Conservation (phyloP, 2,888 invertebrate species). For the Proisotoma minuta region DNA sequence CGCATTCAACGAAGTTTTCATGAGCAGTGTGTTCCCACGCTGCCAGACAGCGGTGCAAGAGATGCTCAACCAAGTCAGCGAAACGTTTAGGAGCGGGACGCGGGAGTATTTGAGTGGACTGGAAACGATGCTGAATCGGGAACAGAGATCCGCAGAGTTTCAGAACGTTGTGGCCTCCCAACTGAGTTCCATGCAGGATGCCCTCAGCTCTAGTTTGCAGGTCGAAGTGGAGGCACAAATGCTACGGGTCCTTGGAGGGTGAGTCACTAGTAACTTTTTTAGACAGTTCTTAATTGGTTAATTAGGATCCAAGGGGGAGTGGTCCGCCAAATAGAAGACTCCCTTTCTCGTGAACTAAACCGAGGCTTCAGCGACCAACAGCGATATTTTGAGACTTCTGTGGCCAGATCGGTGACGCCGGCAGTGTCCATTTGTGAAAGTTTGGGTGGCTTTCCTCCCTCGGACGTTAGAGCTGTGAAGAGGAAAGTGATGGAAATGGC, state of each 20-base stretch:
- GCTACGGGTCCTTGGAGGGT: slow-evolving; percentile 40
- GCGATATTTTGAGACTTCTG: slow-evolving; percentile 58
- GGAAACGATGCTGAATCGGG: slow-evolving; percentile 31
- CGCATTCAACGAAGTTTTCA: slow-evolving; percentile 66
- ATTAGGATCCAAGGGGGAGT: slow-evolving; percentile 50
- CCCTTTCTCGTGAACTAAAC: slow-evolving; percentile 53
- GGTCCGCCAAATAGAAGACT: slow-evolving; percentile 51
- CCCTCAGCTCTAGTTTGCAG: slow-evolving; percentile 37
- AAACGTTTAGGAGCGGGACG: slow-evolving; percentile 79
- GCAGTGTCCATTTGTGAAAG: slow-evolving; percentile 54
- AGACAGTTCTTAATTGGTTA: background rate
- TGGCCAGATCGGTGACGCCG: slow-evolving; percentile 69
- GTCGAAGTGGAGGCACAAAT: slow-evolving; percentile 43
- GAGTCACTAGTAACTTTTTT: slow-evolving; percentile 6
- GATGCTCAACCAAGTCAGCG: slow-evolving; percentile 85
- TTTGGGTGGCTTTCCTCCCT: slow-evolving; percentile 7
- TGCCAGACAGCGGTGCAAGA: slow-evolving; percentile 80
- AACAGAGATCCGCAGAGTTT: slow-evolving; percentile 36
- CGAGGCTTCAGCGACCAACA: slow-evolving; percentile 60
- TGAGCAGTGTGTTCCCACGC: slow-evolving; percentile 71
- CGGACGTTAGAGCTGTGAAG: slow-evolving; percentile 55
- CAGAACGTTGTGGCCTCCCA: slow-evolving; percentile 32
- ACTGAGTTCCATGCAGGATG: slow-evolving; percentile 41
- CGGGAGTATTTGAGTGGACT: slow-evolving; percentile 61
- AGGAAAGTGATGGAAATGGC: slow-evolving; percentile 67